Base-by-base conservation (phyloP, 2,888 invertebrate genomes). In the Colostygia pectinataria region DNA sequence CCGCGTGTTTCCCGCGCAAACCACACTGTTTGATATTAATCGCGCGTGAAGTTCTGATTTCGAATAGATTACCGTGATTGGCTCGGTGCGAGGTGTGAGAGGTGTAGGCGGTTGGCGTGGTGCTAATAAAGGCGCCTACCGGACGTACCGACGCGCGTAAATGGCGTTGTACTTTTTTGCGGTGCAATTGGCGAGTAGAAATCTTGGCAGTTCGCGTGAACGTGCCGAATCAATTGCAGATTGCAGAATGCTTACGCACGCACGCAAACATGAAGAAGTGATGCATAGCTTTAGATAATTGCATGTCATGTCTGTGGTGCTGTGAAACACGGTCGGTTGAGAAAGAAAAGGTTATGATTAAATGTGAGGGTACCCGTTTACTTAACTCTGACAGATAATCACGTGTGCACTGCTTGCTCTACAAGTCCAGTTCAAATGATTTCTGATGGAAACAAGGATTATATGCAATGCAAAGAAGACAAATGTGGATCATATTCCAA, bases 31-130 rank as follows among this genome's bases (percentile, higher is more conserved):
- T 65, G 69, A 71, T 78, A 71, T 71, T 72, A 66, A 73, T 69
- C 66, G 68, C 71, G 74, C 71, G 74, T 73, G 71, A 74, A 77
- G 74, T 77, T 80, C 73, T 78, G 79, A 83, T 81, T 80, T 82
- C 71, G 63, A 77, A 75, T 74, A 77, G 74, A 75, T 77, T 69
- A 72, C 71, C 72, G 74, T 79, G 83, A 86, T 85, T 85, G 86
- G 84, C 41, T 63, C 55, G 59, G 50, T 49, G 59, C 49, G 37
- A 41, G 38, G 46, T 33, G 46, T 39, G 14, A 40, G 61, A 53
- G 55, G 59, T 43, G 62, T 51, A 56, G 64, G 66, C 59, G 71
- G 75, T 68, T 68, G 58, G 66, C 57, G 65, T 61, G 65, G 63
- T 63, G 71, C 59, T 68, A 59, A 59, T 64, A 56, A 55, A 69